Base-by-base conservation (phyloP, 2,113 vertebrate species). In the Opisthocomus hoazin region DNA sequence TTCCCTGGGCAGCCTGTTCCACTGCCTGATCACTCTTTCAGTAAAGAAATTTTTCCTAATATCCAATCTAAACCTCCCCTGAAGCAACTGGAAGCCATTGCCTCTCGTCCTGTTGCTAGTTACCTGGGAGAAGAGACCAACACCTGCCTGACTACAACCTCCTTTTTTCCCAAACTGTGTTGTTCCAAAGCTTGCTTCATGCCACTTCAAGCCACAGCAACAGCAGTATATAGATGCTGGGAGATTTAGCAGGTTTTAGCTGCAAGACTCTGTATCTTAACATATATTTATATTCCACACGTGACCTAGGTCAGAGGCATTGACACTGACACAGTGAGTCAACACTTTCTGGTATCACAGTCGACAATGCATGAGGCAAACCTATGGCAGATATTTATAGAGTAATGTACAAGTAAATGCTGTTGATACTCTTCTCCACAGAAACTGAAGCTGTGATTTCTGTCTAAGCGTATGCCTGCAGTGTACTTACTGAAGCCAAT, bases 161-260 rank as follows among this genome's bases (percentile, higher is more conserved):
- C 9, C 8, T 3, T 24, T 63, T 51, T 64, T 34, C 1, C 8
- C 14, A n/a, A 24, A 61, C 4, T 45, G 1, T 30, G 4, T 22
- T 45, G 5, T 60, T 86, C 20, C 43, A 50, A 64, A 46, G 15
- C 32, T 83, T 53, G 17, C 10, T 75, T 45, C 14, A 24, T 79
- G 10, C 15, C 70, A 19, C 45, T 50, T 79, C 46, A 63, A 30
- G 18, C 32, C 64, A 11, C 30, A 46, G 36, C 24, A 58, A 32
- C 17, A 64, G 27, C 11, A 29, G 23, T 16, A 12, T 29, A 11
- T 5, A 43, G 23, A 64, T 51, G 11, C 20, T 64, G 26, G 14
- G 14, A 60, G 12, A 7, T 30, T 71, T 48, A 53, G 34, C 20
- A 51, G 26, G 39, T 27, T 73, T 17, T 76, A 43, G 4, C 50